Conservation (phyloP, 1,140 invertebrate species). For the Anastrepha ludens region DNA sequence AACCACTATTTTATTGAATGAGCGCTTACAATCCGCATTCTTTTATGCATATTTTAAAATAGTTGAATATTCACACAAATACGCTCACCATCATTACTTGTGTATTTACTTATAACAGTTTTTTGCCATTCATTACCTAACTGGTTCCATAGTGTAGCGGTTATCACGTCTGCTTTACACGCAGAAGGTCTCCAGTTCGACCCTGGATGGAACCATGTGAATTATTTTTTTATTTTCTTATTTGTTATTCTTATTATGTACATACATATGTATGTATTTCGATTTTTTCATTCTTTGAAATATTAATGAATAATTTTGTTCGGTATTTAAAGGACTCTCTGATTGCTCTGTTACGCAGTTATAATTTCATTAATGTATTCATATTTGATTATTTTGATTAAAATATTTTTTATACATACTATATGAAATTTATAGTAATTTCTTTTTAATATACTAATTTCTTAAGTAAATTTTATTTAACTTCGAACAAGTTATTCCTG, state of each 20-base stretch:
- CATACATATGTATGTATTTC: not conserved
- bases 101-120: not conserved
- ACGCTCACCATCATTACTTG: too few relatives aligned
- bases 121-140: not conserved
- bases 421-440: too few relatives aligned
- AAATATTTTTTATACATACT: not conserved
- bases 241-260: not conserved
- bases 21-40: too few relatives aligned
- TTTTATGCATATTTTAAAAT: too few relatives aligned
- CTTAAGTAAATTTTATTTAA: conserved; percentile 24
- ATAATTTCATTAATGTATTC: conserved; percentile 65
- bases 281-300: not conserved
- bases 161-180: conserved; percentile 81
- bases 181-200: conserved; percentile 81
- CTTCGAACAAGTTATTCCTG: not conserved
- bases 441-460: not conserved
- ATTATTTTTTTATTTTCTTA: not conserved
- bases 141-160: conserved; percentile 78
- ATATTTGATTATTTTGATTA: not conserved
- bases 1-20: too few relatives aligned
- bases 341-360: conserved; percentile 73
- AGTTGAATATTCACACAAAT: too few relatives aligned
- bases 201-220: conserved; percentile 77
- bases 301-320: not conserved
- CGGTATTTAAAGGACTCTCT: too few relatives aligned